Conservation (phyloP, 30 jellyfish, hydroid and myxozoan species). For the Turritopsis dohrnii region DNA sequence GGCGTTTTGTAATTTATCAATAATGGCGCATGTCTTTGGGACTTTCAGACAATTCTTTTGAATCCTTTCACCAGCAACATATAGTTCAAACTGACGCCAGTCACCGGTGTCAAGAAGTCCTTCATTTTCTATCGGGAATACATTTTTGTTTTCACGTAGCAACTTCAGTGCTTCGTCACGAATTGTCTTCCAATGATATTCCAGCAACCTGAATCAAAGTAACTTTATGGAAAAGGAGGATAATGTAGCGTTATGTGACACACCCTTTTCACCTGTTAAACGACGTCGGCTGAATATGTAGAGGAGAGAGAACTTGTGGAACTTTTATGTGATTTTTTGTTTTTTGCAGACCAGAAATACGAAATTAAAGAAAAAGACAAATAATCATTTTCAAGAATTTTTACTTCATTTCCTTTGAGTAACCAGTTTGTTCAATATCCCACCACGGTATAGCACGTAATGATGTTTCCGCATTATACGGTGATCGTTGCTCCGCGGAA, state of each 20-base stretch:
- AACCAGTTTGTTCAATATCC: constrained; percentile 60
- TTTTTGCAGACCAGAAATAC: too few species aligned
- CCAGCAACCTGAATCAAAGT: constrained; percentile 34
- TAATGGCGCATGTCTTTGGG: constrained; percentile 72
- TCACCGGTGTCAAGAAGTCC: constrained; percentile 70
- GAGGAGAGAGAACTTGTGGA: too few species aligned
- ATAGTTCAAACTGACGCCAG: constrained; percentile 65
- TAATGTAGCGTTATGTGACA: too few species aligned
- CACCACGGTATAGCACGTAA: constrained; percentile 89
- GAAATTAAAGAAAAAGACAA: neutral
- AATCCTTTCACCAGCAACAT: constrained; percentile 34
- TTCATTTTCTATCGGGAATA: constrained; percentile 59
- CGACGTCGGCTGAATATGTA: too few species aligned
- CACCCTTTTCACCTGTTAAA: too few species aligned
- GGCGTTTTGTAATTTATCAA: constrained; percentile 45
- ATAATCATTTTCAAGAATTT: neutral
- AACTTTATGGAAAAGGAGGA: neutral
- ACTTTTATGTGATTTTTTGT: too few species aligned
- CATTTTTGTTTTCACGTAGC: constrained; percentile 31
- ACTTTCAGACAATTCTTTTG: constrained; percentile 48
- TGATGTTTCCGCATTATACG: constrained; percentile 67
- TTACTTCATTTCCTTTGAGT: constrained; percentile 55
- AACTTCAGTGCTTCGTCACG: constrained; percentile 78
- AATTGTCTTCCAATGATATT: constrained; percentile 68
- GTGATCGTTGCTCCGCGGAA: constrained; percentile 80